Evolutionary conservation across 1,140 invertebrate genomes (phyloP).

Genomic region (Maconellicoccus hirsutus): DNA sequence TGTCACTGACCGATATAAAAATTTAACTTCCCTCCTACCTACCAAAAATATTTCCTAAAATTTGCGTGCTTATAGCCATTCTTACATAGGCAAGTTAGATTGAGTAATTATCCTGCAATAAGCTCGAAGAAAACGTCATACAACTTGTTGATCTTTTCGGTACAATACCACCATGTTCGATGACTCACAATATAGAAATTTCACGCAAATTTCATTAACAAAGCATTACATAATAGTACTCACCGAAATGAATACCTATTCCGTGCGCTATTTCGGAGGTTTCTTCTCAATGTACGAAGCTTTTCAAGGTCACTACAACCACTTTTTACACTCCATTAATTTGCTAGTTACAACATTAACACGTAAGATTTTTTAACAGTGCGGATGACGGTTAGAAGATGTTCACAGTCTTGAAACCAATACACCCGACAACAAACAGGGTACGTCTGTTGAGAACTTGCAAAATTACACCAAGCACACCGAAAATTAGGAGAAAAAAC

Average conservation of each 20-base stretch:
- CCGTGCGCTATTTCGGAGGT: background rate
- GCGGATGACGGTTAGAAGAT: background rate
- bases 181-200: background rate
- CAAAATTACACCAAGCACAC: background rate
- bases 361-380: background rate
- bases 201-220: background rate
- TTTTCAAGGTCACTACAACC: background rate
- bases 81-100: too few species aligned
- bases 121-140: too few species aligned
- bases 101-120: too few species aligned
- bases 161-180: background rate
- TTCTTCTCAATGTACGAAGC: background rate
- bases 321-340: constrained; percentile 2
- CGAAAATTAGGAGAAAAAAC: background rate
- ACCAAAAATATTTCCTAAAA: too few species aligned
- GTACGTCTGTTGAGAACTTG: background rate
- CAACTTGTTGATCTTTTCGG: background rate
- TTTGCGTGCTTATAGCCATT: too few species aligned
- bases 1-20: too few species aligned
- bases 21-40: too few species aligned
- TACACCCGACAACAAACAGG: background rate
- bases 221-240: background rate
- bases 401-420: background rate
- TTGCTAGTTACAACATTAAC: background rate
- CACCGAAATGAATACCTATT: background rate